Base-by-base conservation (phyloP, 2,888 invertebrate genomes). In the Cerastis rubricosa region DNA sequence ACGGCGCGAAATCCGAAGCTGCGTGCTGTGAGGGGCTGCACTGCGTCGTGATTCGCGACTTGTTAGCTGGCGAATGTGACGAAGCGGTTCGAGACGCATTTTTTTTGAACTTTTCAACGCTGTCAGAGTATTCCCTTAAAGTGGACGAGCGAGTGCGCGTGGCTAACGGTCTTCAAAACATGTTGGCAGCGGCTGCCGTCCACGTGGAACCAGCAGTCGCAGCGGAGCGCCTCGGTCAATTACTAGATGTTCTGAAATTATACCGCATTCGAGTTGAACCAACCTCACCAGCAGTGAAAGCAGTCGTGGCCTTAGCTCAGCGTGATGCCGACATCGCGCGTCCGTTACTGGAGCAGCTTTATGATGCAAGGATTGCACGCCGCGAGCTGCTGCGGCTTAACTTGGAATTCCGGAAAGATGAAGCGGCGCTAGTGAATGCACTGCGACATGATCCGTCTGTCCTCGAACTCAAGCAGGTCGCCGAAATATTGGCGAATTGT, bases 11-110 rank as follows among this genome's bases (percentile, higher is more conserved):
- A 1, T 43, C 93, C 6, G 90, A 91, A 71, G 92, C 90, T 3
- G 80, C 89, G 0, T 95, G 94, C 76, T 59, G 63, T 0, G 95
- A 95, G 87, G 95, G 94, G 5, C 80, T 95, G 45, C 95, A 95
- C 65, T 92, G 93, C 1, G 93, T 92, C 9, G 87, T 95, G 7
- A 82, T 95, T 61, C 91, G 94, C 12, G 85, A 91, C 40, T 77
- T 95, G 22, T 66, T 95, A 54, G 73, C 80, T 14, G 85, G 87
- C 4, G 74, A 87, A 4, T 87, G 89, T 35, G 73, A 90, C 0
- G 25, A 71, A 3, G 51, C 66, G 2, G 71, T 94, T 19, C 80
- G 91, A 54, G 77, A 87, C 0, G 90, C 89, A 9, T 95, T 91
- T 85, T 61, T 93, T 1, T 71, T 87, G 2, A 71, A 94, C 1